Evolutionary conservation across 2,113 vertebrate species (phyloP).

Genomic region (Psophia crepitans): DNA sequence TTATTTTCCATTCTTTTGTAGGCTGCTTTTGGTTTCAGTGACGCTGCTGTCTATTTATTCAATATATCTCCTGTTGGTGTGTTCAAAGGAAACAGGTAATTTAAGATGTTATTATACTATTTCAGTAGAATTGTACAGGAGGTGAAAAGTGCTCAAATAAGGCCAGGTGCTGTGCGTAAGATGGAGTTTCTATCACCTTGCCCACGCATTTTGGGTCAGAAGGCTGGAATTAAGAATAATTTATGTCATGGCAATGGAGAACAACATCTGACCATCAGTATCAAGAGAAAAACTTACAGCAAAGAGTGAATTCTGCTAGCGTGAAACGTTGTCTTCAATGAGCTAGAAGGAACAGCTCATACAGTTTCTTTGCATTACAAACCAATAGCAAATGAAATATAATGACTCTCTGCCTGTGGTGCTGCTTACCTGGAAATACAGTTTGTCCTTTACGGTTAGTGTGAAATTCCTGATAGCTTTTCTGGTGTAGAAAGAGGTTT

Average conservation of each 20-base stretch:
- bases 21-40: slow-evolving; percentile 78
- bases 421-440: background rate
- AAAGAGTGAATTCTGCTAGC: background rate
- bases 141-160: background rate
- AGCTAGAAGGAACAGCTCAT: background rate
- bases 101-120: background rate
- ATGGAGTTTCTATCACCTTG: background rate
- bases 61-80: slow-evolving; percentile 80
- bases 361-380: background rate
- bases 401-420: background rate
- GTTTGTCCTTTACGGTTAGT: background rate
- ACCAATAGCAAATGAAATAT: background rate
- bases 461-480: background rate
- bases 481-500: background rate
- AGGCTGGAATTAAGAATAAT: background rate
- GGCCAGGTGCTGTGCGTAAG: background rate
- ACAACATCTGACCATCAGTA: background rate
- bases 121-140: background rate
- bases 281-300: background rate
- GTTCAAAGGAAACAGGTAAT: slow-evolving; percentile 81
- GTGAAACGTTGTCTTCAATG: background rate
- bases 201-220: background rate
- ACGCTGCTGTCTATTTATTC: slow-evolving; percentile 80
- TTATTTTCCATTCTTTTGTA: slow-evolving; percentile 56
- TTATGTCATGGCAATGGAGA: background rate